Percentiles rank a stretch among this genome's conserved stretches.
phyloP scores from a whole-genome alignment of 2,113 vertebrate species.

The Uria aalge region DNA sequence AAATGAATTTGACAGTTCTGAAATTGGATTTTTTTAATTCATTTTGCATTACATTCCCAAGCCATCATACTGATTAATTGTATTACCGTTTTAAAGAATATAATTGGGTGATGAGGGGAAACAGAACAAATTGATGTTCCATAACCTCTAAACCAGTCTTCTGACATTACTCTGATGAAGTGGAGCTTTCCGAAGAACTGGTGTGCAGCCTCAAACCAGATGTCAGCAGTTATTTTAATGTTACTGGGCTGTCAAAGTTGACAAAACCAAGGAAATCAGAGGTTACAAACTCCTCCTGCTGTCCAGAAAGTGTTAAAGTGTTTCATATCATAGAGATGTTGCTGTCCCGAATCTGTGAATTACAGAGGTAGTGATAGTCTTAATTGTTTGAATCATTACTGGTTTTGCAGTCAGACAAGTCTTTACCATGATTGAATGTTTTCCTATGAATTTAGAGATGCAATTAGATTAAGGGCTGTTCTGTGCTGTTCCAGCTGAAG shows the following conservation, averaged over 20 bases:
- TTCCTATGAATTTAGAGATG: constrained; percentile 2
- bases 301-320: not conserved
- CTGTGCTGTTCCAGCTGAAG: not conserved
- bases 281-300: not conserved
- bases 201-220: not conserved
- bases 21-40: constrained; percentile 26
- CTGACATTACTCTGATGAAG: not conserved
- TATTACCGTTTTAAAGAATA: constrained; percentile 48
- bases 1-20: constrained; percentile 39
- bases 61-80: constrained; percentile 17
- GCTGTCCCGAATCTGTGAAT: not conserved
- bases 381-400: not conserved
- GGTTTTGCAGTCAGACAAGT: not conserved
- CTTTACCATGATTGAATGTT: not conserved
- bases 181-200: not conserved
- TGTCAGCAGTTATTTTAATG: not conserved
- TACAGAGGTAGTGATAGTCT: not conserved
- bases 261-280: not conserved
- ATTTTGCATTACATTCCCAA: constrained; percentile 36
- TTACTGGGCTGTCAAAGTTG: not conserved
- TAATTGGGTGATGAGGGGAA: constrained; percentile 11
- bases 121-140: constrained; percentile 39
- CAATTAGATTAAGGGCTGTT: constrained; percentile 35
- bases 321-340: not conserved
- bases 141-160: not conserved